Evolutionary conservation across 2,888 invertebrate species (phyloP).

Genomic region (Lycia hirtaria): DNA sequence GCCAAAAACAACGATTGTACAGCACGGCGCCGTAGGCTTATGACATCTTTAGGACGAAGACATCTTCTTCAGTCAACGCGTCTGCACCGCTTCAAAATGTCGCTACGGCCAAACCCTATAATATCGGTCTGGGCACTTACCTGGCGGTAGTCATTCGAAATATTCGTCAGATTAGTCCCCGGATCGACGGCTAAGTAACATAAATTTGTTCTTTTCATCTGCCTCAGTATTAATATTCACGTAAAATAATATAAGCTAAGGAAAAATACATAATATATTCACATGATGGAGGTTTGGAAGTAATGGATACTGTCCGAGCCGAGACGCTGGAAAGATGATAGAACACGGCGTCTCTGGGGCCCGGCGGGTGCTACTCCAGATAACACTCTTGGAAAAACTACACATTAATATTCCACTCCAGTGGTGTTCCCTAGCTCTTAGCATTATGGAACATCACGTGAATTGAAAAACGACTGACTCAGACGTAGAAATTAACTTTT

Average conservation of each 20-base stretch:
- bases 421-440: constrained; percentile 58
- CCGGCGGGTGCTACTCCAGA: constrained; percentile 36
- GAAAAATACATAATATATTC: constrained; percentile 47
- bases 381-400: constrained; percentile 62
- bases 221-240: neutral
- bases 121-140: too few species aligned
- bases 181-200: too few species aligned
- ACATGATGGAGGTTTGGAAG: constrained; percentile 66
- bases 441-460: constrained; percentile 62
- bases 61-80: too few species aligned
- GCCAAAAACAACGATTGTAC: too few species aligned
- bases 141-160: too few species aligned
- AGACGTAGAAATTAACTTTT: constrained; percentile 62
- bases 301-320: constrained; percentile 70
- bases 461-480: constrained; percentile 53
- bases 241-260: constrained; percentile 7
- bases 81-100: too few species aligned
- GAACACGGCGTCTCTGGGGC: constrained; percentile 56
- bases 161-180: too few species aligned
- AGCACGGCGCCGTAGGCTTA: too few species aligned
- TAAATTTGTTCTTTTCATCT: too few species aligned
- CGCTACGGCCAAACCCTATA: too few species aligned
- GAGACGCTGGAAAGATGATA: constrained; percentile 70
- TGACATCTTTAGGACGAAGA: too few species aligned
- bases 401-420: constrained; percentile 69